Conservation (phyloP, 2,888 invertebrate species). For the Ptychoptera albimana region DNA sequence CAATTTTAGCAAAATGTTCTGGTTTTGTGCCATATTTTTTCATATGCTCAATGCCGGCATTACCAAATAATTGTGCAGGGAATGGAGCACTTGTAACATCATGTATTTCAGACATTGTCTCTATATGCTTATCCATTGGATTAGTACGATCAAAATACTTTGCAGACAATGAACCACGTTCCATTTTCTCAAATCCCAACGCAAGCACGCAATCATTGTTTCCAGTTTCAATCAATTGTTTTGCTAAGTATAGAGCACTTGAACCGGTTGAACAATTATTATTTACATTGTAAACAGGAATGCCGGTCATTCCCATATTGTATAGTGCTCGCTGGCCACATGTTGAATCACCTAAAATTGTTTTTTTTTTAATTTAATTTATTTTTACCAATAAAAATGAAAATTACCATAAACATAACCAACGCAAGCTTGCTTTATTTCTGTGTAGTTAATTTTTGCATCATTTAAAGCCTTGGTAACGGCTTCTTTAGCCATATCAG, state of each 20-base stretch:
- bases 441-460: constrained; percentile 55
- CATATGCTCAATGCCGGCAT: constrained; percentile 86
- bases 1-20: constrained; percentile 93
- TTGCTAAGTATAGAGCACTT: constrained; percentile 76
- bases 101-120: constrained; percentile 65
- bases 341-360: constrained; percentile 63
- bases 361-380: not conserved
- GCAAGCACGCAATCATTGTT: constrained; percentile 78
- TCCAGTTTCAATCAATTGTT: constrained; percentile 84
- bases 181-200: constrained; percentile 97
- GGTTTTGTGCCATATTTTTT: constrained; percentile 70
- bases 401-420: constrained; percentile 73
- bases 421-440: constrained; percentile 77
- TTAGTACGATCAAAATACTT: constrained; percentile 71
- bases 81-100: constrained; percentile 74
- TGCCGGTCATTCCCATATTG: constrained; percentile 88
- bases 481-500: constrained; percentile 88
- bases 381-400: not conserved
- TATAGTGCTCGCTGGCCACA: constrained; percentile 91
- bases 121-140: constrained; percentile 78
- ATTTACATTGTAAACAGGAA: constrained; percentile 95
- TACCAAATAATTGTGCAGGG: constrained; percentile 91
- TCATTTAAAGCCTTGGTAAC: constrained; percentile 75
- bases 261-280: constrained; percentile 98
- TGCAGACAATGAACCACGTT: constrained; percentile 67